Evolutionary conservation across 1,140 invertebrate genomes (phyloP).

Genomic region (Teleogryllus occipitalis): DNA sequence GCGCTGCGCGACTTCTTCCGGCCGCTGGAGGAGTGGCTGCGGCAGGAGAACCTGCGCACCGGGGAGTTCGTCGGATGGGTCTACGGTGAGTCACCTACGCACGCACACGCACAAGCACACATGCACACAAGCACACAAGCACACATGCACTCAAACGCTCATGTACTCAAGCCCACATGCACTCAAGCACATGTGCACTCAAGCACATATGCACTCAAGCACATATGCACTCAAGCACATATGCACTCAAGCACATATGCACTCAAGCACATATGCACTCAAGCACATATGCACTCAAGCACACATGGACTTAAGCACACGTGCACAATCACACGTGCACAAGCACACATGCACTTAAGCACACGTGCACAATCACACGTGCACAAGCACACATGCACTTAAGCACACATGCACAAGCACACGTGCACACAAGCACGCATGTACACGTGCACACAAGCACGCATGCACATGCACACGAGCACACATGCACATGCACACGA

Average conservation of each 20-base stretch:
- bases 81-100: conserved; percentile 44
- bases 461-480: not conserved
- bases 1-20: conserved; percentile 89
- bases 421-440: not conserved
- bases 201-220: not conserved
- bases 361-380: not conserved
- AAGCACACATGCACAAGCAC: too few species aligned
- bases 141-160: not conserved
- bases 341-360: not conserved
- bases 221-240: too few species aligned
- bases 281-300: not conserved
- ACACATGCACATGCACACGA: not conserved
- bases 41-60: conserved; percentile 68
- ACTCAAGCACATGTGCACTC: not conserved
- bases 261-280: not conserved
- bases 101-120: too few species aligned
- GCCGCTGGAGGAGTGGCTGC: conserved; percentile 82
- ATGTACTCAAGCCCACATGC: not conserved
- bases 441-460: not conserved
- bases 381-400: not conserved
- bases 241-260: too few species aligned
- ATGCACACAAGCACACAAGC: not conserved
- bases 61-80: conserved; percentile 73
- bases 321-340: not conserved
- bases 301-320: not conserved